Evolutionary conservation across 1,140 invertebrate genomes (phyloP), one percentile per base, ranked within the genome.

Genomic region (Zaprionus inermis): DNA sequence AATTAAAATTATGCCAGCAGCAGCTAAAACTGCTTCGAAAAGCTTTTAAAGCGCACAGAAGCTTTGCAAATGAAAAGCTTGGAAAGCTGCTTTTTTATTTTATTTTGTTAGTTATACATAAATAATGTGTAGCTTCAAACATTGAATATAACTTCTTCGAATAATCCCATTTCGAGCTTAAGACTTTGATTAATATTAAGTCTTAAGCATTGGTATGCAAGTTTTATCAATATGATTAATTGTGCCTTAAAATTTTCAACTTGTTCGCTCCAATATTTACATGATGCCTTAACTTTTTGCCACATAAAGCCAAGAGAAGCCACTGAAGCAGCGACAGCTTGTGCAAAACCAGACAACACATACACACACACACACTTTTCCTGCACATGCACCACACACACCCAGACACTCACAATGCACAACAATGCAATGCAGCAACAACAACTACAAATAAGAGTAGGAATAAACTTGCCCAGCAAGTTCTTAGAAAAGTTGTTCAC

Each of bases 401-500:
- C 58, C 22, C 14, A 58, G 44, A 67, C 63, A 63, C 9, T 20
- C 32, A 52, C 51, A 44, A 44, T 41, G 16, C 22, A 28, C 63
- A 80, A 80, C 77, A 83, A 79, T 83, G 76, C 77, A 81, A 59
- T 72, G 24, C 49, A 74, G 28, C 60, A 66, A 70, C 52, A 61
- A 54, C 64, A 61, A 78, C 59, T 44, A 66, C 51, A 55, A 12
- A 58, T 24, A 52, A 38, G 18, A 54, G 61, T 32, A 24, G 36
- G 14, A 38, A 59, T 44, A 56, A 78, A 71, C 28, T 79, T 65
- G 58, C 34, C 67, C 20, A 32, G 52, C 60, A 77, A 82, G 54
- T 83, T 88, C 72, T 79, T 79, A 52, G 56, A 36, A 88, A 86
- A 83, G 72, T 88, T 88, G 16, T 77, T 51, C 64, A 32, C 58